Percentiles rank a stretch among this genome's conserved stretches.
phyloP scores from a whole-genome alignment of 53 echinoderm and acorn worm genomes.

The Astropecten irregularis region DNA sequence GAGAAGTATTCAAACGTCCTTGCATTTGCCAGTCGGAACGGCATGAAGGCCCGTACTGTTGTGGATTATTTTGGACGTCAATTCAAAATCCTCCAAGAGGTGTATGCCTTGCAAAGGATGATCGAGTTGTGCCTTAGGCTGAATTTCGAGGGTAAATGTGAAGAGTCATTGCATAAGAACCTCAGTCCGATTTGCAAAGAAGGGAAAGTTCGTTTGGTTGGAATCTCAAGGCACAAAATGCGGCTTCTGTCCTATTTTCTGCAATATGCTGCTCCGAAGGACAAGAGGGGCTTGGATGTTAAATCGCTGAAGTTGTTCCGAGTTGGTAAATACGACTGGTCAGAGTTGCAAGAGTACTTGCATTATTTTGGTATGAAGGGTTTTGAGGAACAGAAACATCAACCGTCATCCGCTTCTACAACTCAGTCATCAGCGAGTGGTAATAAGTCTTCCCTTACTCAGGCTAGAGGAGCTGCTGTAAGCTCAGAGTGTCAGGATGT shows the following conservation, averaged over 20 bases:
- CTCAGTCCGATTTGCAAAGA: neutral
- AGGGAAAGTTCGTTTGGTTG: neutral
- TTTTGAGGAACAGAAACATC: too few relatives aligned
- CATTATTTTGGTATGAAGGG: too few relatives aligned
- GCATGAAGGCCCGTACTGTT: neutral
- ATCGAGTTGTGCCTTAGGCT: neutral
- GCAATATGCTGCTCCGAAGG: neutral
- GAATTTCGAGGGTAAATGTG: neutral
- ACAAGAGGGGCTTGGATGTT: neutral
- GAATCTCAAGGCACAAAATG: neutral
- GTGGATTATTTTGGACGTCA: neutral
- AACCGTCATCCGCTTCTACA: too few relatives aligned
- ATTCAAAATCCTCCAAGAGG: neutral
- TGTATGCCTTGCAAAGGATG: neutral
- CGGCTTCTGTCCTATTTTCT: neutral
- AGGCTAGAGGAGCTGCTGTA: neutral
- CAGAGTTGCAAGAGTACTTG: slow-evolving; percentile 1
- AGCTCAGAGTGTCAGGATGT: too few relatives aligned
- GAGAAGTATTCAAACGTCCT: neutral
- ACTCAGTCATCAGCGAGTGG: neutral
- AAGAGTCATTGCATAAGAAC: neutral
- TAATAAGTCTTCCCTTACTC: neutral
- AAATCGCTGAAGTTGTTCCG: slow-evolving; percentile 8
- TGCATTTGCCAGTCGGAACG: neutral
- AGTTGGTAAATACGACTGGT: neutral